Evolutionary conservation across 2,888 invertebrate genomes (phyloP).

Genomic region (Brachylomia viminalis): DNA sequence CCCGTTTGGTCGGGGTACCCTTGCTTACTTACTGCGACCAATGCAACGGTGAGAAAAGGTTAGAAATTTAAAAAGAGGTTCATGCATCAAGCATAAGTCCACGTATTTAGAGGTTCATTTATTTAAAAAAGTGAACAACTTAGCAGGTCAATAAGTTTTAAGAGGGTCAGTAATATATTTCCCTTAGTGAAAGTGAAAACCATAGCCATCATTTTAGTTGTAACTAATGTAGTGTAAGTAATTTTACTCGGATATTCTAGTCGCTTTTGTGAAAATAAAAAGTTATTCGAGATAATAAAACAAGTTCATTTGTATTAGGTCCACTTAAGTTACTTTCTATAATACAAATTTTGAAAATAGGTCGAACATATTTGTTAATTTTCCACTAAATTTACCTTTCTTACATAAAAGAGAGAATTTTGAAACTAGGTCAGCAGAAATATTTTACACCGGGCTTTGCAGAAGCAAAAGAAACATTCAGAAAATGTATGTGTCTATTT

Average conservation of each 20-base stretch:
- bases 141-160: neutral
- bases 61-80: neutral
- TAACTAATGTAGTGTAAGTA: too few species aligned
- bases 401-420: conserved; percentile 5
- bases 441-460: neutral
- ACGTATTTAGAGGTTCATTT: too few species aligned
- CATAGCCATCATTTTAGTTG: neutral
- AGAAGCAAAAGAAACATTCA: neutral
- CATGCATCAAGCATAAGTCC: neutral
- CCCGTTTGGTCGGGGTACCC: neutral
- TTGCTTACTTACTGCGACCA: neutral
- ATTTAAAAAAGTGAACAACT: neutral
- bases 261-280: neutral
- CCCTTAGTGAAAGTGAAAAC: neutral
- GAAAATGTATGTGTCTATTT: too few species aligned
- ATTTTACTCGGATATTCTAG: neutral
- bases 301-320: conserved; percentile 40
- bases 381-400: conserved; percentile 27
- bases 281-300: conserved; percentile 6
- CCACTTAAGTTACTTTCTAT: conserved; percentile 10
- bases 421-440: conserved; percentile 7
- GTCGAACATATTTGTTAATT: conserved; percentile 39
- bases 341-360: conserved; percentile 41
- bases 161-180: neutral
- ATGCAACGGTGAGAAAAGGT: neutral